Conservation (phyloP, 2,888 invertebrate species). For the Catocala sponsa region DNA sequence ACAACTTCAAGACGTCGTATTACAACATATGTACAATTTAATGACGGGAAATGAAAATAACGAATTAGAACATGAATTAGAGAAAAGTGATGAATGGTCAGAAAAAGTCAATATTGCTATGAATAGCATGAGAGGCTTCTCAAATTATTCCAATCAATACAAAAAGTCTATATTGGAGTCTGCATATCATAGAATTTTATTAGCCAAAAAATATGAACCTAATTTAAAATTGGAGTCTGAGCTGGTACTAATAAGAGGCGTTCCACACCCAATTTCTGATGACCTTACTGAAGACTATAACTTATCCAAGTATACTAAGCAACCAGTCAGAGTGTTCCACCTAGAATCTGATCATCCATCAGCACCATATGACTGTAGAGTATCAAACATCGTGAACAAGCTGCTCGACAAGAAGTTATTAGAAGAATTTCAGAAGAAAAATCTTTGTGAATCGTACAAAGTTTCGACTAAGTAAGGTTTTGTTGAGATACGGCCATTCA, state of each 20-base stretch:
- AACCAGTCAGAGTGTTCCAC: constrained; percentile 58
- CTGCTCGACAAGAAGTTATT: constrained; percentile 51
- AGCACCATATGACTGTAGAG: constrained; percentile 55
- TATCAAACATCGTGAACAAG: constrained; percentile 65
- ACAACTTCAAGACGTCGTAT: constrained; percentile 55
- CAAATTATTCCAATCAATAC: constrained; percentile 57
- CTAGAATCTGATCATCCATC: constrained; percentile 55
- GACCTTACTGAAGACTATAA: constrained; percentile 60
- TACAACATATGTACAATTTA: constrained; percentile 54
- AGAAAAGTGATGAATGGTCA: constrained; percentile 45
- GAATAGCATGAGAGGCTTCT: constrained; percentile 37
- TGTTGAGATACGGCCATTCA: constrained; percentile 36
- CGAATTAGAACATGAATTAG: constrained; percentile 43
- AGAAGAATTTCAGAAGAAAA: constrained; percentile 57
- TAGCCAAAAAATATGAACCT: constrained; percentile 60
- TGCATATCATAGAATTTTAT: constrained; percentile 54
- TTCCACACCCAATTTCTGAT: constrained; percentile 44
- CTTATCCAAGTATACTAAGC: constrained; percentile 59
- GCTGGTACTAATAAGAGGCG: constrained; percentile 63
- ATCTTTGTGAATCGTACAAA: constrained; percentile 55
- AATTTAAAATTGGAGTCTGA: constrained; percentile 60
- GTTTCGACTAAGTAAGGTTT: constrained; percentile 12
- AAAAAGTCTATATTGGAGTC: constrained; percentile 52
- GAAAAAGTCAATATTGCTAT: constrained; percentile 54
- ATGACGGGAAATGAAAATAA: constrained; percentile 45